phyloP scores from a whole-genome alignment of 2,113 vertebrate genomes.

The Chinchilla lanigera region DNA sequence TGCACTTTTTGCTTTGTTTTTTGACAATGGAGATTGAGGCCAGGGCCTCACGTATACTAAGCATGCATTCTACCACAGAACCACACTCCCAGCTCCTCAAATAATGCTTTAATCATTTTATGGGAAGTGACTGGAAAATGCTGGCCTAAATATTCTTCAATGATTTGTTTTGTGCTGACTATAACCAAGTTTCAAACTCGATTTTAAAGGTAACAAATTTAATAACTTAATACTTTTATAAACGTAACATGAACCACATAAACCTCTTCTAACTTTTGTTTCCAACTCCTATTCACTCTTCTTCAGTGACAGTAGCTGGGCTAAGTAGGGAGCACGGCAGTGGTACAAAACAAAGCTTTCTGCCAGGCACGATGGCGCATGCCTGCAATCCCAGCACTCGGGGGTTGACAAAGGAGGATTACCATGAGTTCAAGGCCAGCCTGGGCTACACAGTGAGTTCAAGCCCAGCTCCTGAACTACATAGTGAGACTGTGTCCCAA shows the following conservation, averaged over 20 bases:
- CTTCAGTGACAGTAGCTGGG: neutral
- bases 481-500: neutral
- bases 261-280: neutral
- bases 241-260: neutral
- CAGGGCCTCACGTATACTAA: neutral
- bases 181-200: neutral
- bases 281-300: neutral
- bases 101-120: neutral
- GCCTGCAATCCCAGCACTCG: neutral
- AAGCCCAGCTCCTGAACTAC: too few relatives aligned
- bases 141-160: neutral
- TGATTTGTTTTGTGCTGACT: neutral
- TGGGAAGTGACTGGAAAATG: neutral
- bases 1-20: neutral
- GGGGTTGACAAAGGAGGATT: neutral
- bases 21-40: neutral
- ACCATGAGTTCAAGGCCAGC: neutral
- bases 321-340: neutral
- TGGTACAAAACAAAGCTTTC: neutral
- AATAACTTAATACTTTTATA: slow-evolving; percentile 5
- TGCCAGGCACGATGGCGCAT: too few relatives aligned
- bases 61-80: neutral
- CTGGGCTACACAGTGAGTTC: neutral
- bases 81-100: neutral
- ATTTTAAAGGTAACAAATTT: slow-evolving; percentile 35